Percentiles rank a stretch among this genome's conserved stretches.
Conservation (phyloP, 1,140 invertebrate species). For the Diplogasteroides magnus region DNA sequence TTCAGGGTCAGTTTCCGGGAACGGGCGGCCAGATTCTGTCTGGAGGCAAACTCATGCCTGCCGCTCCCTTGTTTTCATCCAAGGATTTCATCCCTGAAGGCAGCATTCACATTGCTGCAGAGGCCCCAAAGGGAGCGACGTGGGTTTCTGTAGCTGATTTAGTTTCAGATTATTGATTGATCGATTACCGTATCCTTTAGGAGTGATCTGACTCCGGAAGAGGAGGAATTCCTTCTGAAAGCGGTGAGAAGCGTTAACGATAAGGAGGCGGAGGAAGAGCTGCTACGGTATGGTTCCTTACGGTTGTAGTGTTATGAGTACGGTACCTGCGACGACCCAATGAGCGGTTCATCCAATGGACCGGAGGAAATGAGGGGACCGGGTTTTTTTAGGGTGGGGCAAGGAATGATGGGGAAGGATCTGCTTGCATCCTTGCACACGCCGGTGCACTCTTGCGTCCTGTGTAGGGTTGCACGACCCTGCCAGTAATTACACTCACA, state of each 20-base stretch:
- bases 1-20: slow-evolving; percentile 3
- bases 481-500: too few species aligned
- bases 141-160: not conserved
- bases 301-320: slow-evolving; percentile 12
- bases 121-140: not conserved
- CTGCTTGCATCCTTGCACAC: too few species aligned
- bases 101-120: not conserved
- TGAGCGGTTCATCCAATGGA: too few species aligned
- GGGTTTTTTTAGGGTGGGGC: too few species aligned
- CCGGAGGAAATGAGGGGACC: too few species aligned
- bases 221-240: slow-evolving; percentile 43
- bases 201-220: slow-evolving; percentile 34
- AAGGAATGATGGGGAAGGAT: too few species aligned
- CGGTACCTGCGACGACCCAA: too few species aligned
- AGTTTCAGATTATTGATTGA: too few species aligned
- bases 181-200: not conserved
- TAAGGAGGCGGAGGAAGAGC: slow-evolving; percentile 12
- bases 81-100: not conserved
- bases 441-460: too few species aligned
- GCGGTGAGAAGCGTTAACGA: slow-evolving; percentile 34
- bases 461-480: too few species aligned
- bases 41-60: not conserved
- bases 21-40: not conserved
- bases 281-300: slow-evolving; percentile 19
- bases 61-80: not conserved